Percentiles rank a stretch among this genome's conserved stretches.
These are phyloP conservation scores for Borostomias antarcticus DNA, from an alignment of 2,797 vertebrate genomes.

Conservation along the genomic window DNA sequence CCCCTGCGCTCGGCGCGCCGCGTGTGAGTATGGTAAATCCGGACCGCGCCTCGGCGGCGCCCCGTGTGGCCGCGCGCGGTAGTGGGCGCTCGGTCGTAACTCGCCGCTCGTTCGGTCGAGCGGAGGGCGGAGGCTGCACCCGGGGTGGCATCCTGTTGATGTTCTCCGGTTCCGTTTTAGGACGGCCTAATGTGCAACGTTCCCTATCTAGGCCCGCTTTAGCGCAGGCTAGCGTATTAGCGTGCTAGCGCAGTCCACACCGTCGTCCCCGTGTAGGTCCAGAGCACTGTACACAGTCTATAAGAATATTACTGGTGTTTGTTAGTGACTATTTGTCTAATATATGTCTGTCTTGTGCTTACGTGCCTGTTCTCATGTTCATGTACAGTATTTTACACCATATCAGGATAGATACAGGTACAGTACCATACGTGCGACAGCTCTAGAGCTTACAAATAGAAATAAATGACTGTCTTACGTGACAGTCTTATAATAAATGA, in stretches of 20 bases:
- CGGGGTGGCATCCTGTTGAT: slow-evolving; percentile 40
- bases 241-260: slow-evolving; percentile 13
- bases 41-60: neutral
- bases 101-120: neutral
- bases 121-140: neutral
- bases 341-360: slow-evolving; percentile 59
- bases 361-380: slow-evolving; percentile 58
- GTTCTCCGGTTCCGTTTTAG: slow-evolving; percentile 61
- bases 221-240: slow-evolving; percentile 46
- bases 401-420: slow-evolving; percentile 19
- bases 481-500: no score
- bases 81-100: neutral
- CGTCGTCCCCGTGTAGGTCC: neutral
- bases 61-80: neutral
- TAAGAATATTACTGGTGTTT: slow-evolving; percentile 33
- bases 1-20: neutral
- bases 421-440: neutral
- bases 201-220: slow-evolving; percentile 54
- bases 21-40: slow-evolving; percentile 42
- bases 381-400: slow-evolving; percentile 36
- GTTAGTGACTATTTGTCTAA: slow-evolving; percentile 56
- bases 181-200: slow-evolving; percentile 64
- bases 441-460: slow-evolving; percentile 18
- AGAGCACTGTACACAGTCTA: neutral
- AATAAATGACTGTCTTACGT: neutral